Conservation (phyloP, 2,797 vertebrate species). For the Sternotherus odoratus region DNA sequence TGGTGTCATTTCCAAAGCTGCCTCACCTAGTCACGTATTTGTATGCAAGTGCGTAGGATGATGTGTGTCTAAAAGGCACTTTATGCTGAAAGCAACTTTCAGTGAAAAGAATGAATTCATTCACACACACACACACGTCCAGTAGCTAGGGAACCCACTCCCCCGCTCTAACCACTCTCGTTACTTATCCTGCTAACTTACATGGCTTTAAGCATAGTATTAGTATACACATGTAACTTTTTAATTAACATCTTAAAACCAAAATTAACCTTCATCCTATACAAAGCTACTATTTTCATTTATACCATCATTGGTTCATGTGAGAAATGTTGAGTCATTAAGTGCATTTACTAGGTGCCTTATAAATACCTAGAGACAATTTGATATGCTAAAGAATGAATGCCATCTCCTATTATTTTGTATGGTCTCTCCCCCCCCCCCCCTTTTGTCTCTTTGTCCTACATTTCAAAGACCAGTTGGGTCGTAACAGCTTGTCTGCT, state of each 20-base stretch:
- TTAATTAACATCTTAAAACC: not conserved
- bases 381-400: not conserved
- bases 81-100: slow-evolving; percentile 25
- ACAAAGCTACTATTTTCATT: rapidly evolving
- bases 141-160: not conserved
- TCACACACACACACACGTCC: too few species aligned
- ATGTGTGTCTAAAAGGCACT: slow-evolving; percentile 8
- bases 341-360: rapidly evolving
- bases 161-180: not conserved
- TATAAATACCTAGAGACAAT: not conserved
- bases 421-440: not conserved
- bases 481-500: not conserved
- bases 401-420: not conserved
- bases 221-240: not conserved
- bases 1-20: slow-evolving; percentile 34
- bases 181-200: not conserved
- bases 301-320: not conserved
- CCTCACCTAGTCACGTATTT: not conserved
- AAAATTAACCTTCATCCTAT: not conserved
- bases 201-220: not conserved
- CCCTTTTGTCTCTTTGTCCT: rapidly evolving
- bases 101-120: not conserved
- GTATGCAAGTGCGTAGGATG: not conserved
- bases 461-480: not conserved
- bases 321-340: not conserved